These are phyloP conservation scores for Chironomus tentans DNA, from an alignment of 2,888 invertebrate genomes.

Conservation along the genomic window DNA sequence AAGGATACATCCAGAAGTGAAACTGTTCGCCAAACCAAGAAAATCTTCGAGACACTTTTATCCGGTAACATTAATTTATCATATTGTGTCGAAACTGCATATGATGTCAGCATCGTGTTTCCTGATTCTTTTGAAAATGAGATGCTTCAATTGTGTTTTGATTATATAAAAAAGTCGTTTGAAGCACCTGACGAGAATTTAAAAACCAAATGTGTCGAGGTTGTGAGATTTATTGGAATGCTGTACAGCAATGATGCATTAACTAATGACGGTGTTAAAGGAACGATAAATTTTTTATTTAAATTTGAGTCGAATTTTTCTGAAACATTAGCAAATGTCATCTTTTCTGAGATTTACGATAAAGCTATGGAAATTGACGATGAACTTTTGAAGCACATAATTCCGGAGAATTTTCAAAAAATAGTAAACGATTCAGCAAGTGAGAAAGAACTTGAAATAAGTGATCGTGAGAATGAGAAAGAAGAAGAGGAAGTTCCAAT, in stretches of 20 bases:
- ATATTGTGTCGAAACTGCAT: not conserved
- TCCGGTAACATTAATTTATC: not conserved
- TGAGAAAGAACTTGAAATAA: not conserved
- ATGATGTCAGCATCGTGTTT: not conserved
- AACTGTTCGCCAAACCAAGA: not conserved
- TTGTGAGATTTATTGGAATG: not conserved
- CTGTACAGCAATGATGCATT: not conserved
- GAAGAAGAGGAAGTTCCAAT: not conserved
- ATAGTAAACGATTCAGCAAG: not conserved
- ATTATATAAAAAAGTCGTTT: not conserved
- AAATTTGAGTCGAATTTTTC: not conserved
- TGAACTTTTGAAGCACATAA: not conserved
- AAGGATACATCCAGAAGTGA: not conserved
- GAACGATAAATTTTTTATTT: not conserved
- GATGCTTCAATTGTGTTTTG: not conserved
- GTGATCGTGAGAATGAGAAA: not conserved
- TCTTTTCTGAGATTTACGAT: not conserved
- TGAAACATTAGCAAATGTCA: too few species aligned
- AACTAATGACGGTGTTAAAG: not conserved
- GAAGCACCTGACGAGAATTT: not conserved
- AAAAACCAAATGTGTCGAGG: not conserved
- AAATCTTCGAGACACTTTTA: not conserved
- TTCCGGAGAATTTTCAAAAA: not conserved
- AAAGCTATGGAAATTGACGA: not conserved
- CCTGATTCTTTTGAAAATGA: not conserved